A percentile compares a stretch with the other conserved stretches of the same genome.
phyloP scores from a whole-genome alignment of 2,797 vertebrate genomes.

The Gymnocypris eckloni region DNA sequence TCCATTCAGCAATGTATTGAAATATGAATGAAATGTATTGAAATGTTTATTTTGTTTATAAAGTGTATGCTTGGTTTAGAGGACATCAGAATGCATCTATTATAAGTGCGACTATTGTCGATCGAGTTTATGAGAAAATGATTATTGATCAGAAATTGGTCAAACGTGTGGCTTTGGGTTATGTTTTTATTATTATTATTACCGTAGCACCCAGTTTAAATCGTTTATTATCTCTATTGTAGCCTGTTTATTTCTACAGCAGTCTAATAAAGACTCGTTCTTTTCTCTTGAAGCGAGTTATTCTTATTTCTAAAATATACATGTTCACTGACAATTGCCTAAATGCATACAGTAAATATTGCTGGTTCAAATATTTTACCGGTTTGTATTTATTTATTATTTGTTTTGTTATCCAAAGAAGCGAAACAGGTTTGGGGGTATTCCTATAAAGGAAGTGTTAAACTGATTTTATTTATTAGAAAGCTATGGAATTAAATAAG shows the following conservation, averaged over 20 bases:
- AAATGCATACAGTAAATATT: background rate
- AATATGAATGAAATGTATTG: background rate
- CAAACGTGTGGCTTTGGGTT: too few species aligned
- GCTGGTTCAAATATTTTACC: background rate
- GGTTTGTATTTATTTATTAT: too few species aligned
- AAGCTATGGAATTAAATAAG: background rate
- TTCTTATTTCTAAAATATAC: background rate
- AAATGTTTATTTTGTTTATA: background rate
- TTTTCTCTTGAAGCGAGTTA: background rate
- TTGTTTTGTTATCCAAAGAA: background rate
- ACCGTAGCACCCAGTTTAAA: background rate
- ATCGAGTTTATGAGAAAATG: background rate
- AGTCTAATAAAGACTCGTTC: background rate
- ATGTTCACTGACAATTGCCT: background rate
- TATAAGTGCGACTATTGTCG: background rate
- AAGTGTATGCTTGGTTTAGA: background rate
- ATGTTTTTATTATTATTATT: background rate
- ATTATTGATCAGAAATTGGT: background rate
- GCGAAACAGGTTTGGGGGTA: background rate
- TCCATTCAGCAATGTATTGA: background rate
- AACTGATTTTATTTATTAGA: background rate
- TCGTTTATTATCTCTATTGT: background rate
- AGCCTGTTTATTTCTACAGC: constrained; percentile 2
- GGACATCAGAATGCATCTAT: background rate
- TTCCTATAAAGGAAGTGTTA: background rate